Conservation (phyloP, 2,888 invertebrate genomes). For the Euplagia quadripunctaria region DNA sequence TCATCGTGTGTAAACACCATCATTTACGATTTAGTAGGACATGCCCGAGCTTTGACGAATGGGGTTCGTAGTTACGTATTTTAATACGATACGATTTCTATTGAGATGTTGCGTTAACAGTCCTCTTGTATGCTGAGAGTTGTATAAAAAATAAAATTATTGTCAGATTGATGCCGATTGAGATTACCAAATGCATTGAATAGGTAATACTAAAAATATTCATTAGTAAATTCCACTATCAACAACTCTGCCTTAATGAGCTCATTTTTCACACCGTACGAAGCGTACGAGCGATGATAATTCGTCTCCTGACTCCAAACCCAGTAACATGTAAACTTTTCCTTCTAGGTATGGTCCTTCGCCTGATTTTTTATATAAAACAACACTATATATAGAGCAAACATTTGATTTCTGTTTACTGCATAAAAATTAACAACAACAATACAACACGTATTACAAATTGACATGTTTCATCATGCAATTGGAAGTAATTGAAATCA, state of each 20-base stretch:
- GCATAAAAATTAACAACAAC: no score
- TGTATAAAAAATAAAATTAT: neutral
- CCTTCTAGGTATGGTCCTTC: no score
- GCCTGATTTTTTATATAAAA: no score
- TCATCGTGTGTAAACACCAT: constrained; percentile 30
- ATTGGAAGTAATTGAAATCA: no score
- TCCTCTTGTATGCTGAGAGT: neutral
- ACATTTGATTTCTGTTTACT: no score
- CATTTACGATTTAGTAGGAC: neutral
- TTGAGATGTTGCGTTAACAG: neutral
- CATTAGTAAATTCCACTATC: neutral
- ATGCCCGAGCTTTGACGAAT: neutral
- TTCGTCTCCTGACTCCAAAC: no score
- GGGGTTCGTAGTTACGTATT: neutral
- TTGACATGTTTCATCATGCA: no score
- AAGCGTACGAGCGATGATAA: no score
- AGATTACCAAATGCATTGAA: neutral
- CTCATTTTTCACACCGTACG: neutral
- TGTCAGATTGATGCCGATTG: no score
- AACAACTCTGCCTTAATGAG: neutral
- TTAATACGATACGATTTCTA: neutral
- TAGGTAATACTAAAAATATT: neutral
- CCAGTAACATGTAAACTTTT: no score
- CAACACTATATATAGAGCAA: no score
- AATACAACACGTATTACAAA: no score